Evolutionary conservation across 2,888 invertebrate genomes (phyloP).

Genomic region (Altica lythri): DNA sequence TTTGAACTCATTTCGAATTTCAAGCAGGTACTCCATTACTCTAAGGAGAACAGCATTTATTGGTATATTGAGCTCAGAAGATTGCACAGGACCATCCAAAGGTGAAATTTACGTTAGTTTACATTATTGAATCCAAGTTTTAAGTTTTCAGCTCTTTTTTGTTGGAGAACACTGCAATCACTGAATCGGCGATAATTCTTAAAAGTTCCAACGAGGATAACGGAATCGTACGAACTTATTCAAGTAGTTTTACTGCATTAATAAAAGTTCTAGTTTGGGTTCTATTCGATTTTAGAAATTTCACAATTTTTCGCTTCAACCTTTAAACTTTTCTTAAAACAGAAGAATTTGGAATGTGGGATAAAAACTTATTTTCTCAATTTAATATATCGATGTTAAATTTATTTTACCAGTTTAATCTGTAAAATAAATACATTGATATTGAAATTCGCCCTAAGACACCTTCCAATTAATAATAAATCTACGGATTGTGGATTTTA

Average conservation of each 20-base stretch:
- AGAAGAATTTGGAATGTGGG: too few species aligned
- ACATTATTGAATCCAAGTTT: conserved; percentile 3
- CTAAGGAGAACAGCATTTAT: conserved; percentile 4
- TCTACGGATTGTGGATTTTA: too few species aligned
- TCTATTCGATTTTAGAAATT: not conserved
- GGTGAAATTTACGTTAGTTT: not conserved
- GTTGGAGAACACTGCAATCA: not conserved
- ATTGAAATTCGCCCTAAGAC: too few species aligned
- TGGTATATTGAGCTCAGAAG: not conserved
- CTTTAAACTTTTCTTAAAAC: not conserved
- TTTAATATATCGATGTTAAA: too few species aligned
- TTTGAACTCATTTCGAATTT: not conserved
- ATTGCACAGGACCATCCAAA: not conserved
- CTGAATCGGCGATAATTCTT: conserved; percentile 4
- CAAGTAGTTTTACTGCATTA: conserved; percentile 2
- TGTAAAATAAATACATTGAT: too few species aligned
- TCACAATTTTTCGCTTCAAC: not conserved
- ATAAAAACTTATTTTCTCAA: too few species aligned
- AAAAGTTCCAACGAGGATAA: not conserved
- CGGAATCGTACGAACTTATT: not conserved
- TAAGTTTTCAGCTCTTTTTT: not conserved
- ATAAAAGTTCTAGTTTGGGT: not conserved
- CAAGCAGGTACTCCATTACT: not conserved
- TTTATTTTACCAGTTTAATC: too few species aligned
- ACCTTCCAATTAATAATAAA: too few species aligned